Percentiles rank a stretch among this genome's conserved stretches.
These are phyloP conservation scores for Limnephilus marmoratus DNA, from an alignment of 2,888 invertebrate genomes.

Conservation along the genomic window DNA sequence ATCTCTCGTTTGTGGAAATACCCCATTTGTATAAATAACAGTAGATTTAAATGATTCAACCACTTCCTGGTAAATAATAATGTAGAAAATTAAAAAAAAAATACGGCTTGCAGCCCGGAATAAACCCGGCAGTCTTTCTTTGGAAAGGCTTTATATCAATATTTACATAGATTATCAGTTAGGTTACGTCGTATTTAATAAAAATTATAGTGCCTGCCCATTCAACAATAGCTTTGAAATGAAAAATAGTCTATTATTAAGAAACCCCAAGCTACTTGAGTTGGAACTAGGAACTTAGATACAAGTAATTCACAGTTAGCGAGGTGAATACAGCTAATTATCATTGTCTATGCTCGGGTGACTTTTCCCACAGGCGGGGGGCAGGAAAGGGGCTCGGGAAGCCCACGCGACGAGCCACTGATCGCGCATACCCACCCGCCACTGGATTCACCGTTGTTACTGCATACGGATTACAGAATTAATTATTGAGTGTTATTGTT, in stretches of 20 bases:
- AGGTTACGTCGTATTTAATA: too few relatives aligned
- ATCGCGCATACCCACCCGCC: background rate
- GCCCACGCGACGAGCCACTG: background rate
- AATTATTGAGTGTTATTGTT: constrained; percentile 17
- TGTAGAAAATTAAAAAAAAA: too few relatives aligned
- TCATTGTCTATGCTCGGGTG: constrained; percentile 59
- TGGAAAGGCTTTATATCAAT: too few relatives aligned
- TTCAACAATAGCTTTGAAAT: background rate
- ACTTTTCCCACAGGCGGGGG: constrained; percentile 60
- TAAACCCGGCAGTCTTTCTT: too few relatives aligned
- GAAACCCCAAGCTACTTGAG: background rate
- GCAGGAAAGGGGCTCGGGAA: background rate
- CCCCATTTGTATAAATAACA: too few relatives aligned
- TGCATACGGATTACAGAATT: constrained; percentile 28
- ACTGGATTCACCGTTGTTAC: constrained; percentile 20
- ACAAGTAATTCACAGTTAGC: constrained; percentile 55
- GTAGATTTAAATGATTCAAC: too few relatives aligned
- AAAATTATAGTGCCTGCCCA: background rate
- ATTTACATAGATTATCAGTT: too few relatives aligned
- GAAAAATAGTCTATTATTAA: background rate
- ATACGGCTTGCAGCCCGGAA: too few relatives aligned
- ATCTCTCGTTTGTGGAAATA: too few relatives aligned
- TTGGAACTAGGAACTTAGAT: background rate
- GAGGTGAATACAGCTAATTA: constrained; percentile 62
- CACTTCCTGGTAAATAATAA: too few relatives aligned